Evolutionary conservation across 2,888 invertebrate genomes (phyloP), one percentile per base, ranked within the genome.

Genomic region (Epistrophe eligans): DNA sequence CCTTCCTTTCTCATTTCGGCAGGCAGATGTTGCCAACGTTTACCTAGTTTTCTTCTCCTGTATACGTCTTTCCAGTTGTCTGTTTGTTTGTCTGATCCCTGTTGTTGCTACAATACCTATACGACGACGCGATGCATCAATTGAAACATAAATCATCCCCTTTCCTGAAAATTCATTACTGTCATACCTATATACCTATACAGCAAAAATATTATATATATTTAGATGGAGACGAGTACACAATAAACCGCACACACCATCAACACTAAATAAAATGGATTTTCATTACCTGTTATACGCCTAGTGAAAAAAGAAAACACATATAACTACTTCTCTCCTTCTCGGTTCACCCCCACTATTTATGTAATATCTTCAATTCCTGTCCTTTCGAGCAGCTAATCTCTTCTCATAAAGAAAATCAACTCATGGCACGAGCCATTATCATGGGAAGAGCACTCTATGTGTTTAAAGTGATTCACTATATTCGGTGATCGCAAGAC

Each of bases 91-190:
- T 77, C 24, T 77, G 38, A 43, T 43, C 40, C 40, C 48, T 19
- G 17, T 19, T 70, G n/a, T 71, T 35, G 38, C 55, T 50, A 58
- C 60, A 66, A 24, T 62, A 19, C 24, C 52, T 52, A n/a, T n/a
- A 24, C 60, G 13, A 60, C n/a, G 8, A 57, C 17, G 38, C 64
- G 55, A 19, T 19, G 50, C 62, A 55, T 82, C 82, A 82, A 85
- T 85, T 85, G 74, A 82, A 82, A 82, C 71, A 85, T 82, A 82
- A 85, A 85, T 85, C 77, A 85, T 85, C 85, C 84, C 52, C 74
- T 64, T 76, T 24, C 52, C 58, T 67, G 11, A 55, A 70, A 50
- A 70, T 73, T 67, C 71, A 70, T 85, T 77, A 81, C 35, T 77
- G 72, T 70, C 85, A 66, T 43, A 50, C 50, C 32, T 32, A n/a